phyloP scores from a whole-genome alignment of 1,140 invertebrate genomes.

The Drosophila gunungcola region DNA sequence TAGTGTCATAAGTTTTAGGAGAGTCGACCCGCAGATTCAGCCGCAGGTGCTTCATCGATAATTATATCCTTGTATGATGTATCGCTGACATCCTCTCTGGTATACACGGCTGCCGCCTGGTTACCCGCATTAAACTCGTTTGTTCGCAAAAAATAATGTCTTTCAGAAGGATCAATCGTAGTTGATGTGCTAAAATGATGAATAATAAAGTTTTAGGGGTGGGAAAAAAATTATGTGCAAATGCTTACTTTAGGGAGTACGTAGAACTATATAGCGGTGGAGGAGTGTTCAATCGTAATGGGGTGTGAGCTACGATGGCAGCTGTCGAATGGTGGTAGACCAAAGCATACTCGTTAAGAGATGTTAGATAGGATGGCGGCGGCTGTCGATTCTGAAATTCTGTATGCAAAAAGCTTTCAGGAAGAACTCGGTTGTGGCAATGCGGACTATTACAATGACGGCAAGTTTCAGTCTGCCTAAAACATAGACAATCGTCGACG shows the following conservation, averaged over 20 bases:
- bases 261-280: conserved; percentile 80
- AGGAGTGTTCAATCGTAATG: conserved; percentile 67
- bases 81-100: conserved; percentile 40
- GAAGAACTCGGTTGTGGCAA: conserved; percentile 69
- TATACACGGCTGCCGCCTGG: conserved; percentile 15
- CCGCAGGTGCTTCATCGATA: too few relatives aligned
- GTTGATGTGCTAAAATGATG: conserved; percentile 36
- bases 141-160: conserved; percentile 38
- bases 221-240: neutral
- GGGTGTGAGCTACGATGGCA: conserved; percentile 30
- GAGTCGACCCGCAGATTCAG: too few relatives aligned
- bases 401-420: conserved; percentile 69
- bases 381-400: conserved; percentile 82
- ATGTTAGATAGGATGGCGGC: conserved; percentile 79
- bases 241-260: conserved; percentile 72
- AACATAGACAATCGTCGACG: conserved; percentile 73
- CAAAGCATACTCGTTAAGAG: conserved; percentile 73
- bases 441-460: conserved; percentile 79
- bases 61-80: conserved; percentile 49
- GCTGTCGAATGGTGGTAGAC: conserved; percentile 63
- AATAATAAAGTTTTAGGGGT: neutral
- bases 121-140: conserved; percentile 41
- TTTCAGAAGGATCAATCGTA: conserved; percentile 11
- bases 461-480: conserved; percentile 72
- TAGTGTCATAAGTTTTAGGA: too few relatives aligned